Percentiles rank a stretch among this genome's conserved stretches.
These are phyloP conservation scores for Auanema sp. DNA, from an alignment of 2,888 invertebrate genomes.

Conservation along the genomic window DNA sequence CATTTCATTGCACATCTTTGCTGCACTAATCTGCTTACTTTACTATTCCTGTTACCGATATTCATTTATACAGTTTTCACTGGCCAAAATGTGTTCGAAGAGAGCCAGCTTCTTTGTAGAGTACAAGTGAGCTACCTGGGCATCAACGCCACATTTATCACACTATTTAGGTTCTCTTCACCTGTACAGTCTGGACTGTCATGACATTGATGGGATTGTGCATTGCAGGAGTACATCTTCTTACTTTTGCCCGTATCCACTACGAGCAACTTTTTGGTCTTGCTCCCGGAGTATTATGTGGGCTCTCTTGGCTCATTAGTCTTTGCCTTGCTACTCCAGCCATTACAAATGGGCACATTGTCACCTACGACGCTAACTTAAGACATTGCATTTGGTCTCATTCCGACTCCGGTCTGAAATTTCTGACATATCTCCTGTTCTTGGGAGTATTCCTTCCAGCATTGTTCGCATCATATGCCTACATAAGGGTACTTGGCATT, in stretches of 20 bases:
- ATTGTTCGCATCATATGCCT: constrained; percentile 58
- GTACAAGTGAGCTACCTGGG: constrained; percentile 46
- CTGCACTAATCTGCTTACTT: constrained; percentile 57
- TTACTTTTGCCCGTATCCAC: constrained; percentile 64
- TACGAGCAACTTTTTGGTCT: constrained; percentile 64
- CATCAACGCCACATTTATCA: not conserved
- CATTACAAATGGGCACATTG: constrained; percentile 62
- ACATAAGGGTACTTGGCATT: constrained; percentile 61
- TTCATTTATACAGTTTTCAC: constrained; percentile 55
- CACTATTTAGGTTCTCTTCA: constrained; percentile 56
- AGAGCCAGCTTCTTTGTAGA: constrained; percentile 51
- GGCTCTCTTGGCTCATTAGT: constrained; percentile 60
- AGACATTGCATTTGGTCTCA: constrained; percentile 60
- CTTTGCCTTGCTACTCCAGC: constrained; percentile 60
- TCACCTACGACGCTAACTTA: constrained; percentile 48
- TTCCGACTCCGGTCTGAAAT: constrained; percentile 59
- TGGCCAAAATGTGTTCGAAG: constrained; percentile 51
- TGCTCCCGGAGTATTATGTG: constrained; percentile 55
- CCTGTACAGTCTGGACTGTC: constrained; percentile 62
- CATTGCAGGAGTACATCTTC: constrained; percentile 63
- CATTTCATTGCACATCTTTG: constrained; percentile 63
- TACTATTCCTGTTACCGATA: constrained; percentile 51
- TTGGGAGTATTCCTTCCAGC: constrained; percentile 62
- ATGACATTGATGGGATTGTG: constrained; percentile 62
- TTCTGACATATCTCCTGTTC: constrained; percentile 61